Evolutionary conservation across 2,113 vertebrate genomes (phyloP), one percentile per base, ranked within the genome.

Genomic region (Hypomesus transpacificus): DNA sequence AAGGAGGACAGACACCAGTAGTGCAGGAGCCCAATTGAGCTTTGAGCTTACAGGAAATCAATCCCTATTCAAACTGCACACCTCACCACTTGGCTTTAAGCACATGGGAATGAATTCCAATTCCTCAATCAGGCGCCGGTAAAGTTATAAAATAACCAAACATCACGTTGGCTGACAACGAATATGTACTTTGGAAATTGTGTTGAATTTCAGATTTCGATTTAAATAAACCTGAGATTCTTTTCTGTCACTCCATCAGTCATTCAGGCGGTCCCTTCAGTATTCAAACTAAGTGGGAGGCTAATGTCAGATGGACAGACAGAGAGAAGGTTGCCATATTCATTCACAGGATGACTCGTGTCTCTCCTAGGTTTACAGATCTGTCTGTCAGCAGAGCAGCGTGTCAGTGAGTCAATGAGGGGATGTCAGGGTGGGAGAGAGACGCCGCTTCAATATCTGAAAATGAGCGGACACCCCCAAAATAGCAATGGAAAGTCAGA

Each of bases 241-340:
- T 80, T 79, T 80, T 82, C 57, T 57, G 83, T 68, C 79, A 9
- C 28, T 74, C 56, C 68, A 66, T 53, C 76, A 73, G 75, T 68
- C 26, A 39, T 74, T 71, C 21, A 5, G 54, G 18, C 54, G 62
- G 54, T 21, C 21, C 57, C 68, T 57, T 80, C 84, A 81, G 70
- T 69, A 31, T 68, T 80, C 75, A 22, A 52, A 20, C 73, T 65
- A 75, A 70, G 85, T 1, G 63, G 68, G n/a, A 71, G 75, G 72
- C 65, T 68, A 57, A 70, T 76, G 75, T 78, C 56, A 74, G 85
- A 86, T 82, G 80, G 86, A 87, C 80, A 77, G 83, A 85, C 80
- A 26, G 85, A 86, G 85, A 53, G 46, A 62, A 69, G 53, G 71
- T 80, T 85, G 87, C 78, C 85, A 87, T 88, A 89, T 90, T 88